These are phyloP conservation scores for Matsumyia berberina DNA, from an alignment of 2,888 invertebrate species.

Conservation along the genomic window DNA sequence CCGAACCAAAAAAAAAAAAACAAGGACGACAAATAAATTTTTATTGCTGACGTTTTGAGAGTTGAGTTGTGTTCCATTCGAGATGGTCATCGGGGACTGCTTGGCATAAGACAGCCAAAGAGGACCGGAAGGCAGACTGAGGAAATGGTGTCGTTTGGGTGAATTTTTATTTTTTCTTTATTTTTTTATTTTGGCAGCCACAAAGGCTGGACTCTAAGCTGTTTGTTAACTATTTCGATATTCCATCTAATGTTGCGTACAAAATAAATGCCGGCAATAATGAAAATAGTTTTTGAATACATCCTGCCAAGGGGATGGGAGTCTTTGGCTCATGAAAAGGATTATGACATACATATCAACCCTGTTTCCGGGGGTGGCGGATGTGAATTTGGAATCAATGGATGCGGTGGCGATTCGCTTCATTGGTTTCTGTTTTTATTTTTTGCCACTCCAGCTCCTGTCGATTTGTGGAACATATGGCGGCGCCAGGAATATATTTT, in stretches of 20 bases:
- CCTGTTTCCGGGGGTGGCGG: slow-evolving; percentile 38
- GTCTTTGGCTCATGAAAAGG: slow-evolving; percentile 25
- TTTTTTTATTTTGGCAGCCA: slow-evolving; percentile 44
- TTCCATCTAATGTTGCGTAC: slow-evolving; percentile 64
- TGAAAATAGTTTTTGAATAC: slow-evolving; percentile 49
- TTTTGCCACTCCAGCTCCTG: slow-evolving; percentile 15
- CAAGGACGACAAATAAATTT: slow-evolving; percentile 73
- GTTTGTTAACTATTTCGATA: slow-evolving; percentile 34
- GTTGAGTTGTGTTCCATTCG: slow-evolving; percentile 57
- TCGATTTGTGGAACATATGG: slow-evolving; percentile 49
- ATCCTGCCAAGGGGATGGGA: slow-evolving; percentile 17
- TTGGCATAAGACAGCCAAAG: slow-evolving; percentile 27
- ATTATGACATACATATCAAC: slow-evolving; percentile 43
- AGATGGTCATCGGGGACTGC: slow-evolving; percentile 55
- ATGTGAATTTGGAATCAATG: slow-evolving; percentile 63
- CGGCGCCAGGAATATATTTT: slow-evolving; percentile 65
- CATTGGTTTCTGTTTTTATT: slow-evolving; percentile 60
- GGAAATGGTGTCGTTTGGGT: slow-evolving; percentile 41
- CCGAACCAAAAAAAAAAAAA: slow-evolving; percentile 18
- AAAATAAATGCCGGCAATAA: slow-evolving; percentile 53
- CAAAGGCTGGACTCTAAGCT: slow-evolving; percentile 38
- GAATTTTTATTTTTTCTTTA: slow-evolving; percentile 5
- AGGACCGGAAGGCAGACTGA: slow-evolving; percentile 32
- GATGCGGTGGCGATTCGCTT: slow-evolving; percentile 64
- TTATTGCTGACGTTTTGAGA: slow-evolving; percentile 71